These are phyloP conservation scores for Terebella lapidaria DNA, from an alignment of 2,888 invertebrate genomes.

Conservation along the genomic window DNA sequence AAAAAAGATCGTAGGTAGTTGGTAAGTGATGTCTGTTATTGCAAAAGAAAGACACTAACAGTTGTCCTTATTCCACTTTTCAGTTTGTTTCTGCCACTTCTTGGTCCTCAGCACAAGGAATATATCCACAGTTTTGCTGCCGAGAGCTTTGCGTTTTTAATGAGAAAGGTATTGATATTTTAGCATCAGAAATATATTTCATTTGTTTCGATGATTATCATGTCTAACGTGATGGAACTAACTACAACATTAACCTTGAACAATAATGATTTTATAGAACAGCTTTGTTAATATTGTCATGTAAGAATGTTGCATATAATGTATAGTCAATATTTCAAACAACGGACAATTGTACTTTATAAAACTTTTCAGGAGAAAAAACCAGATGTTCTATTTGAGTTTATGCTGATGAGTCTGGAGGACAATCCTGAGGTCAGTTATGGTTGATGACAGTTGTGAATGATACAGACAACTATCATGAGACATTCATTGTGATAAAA, in stretches of 20 bases:
- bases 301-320: too few species aligned
- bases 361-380: constrained; percentile 64
- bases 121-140: constrained; percentile 91
- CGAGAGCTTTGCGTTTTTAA: constrained; percentile 92
- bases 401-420: constrained; percentile 66
- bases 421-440: constrained; percentile 53
- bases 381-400: constrained; percentile 67
- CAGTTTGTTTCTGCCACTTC: constrained; percentile 60
- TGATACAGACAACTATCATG: not conserved
- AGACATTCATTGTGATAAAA: too few species aligned
- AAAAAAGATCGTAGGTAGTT: too few species aligned
- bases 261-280: too few species aligned
- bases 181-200: not conserved
- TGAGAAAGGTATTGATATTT: constrained; percentile 63
- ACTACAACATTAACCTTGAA: too few species aligned
- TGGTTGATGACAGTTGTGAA: not conserved
- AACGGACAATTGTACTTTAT: not conserved
- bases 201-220: constrained; percentile 1
- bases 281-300: too few species aligned
- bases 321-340: too few species aligned
- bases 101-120: constrained; percentile 72
- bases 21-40: too few species aligned
- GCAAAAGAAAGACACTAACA: too few species aligned
- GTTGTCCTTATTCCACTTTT: constrained; percentile 2
- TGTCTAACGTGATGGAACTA: too few species aligned